Evolutionary conservation across 2,797 vertebrate species (phyloP).

Genomic region (Eulemur mongoz): DNA sequence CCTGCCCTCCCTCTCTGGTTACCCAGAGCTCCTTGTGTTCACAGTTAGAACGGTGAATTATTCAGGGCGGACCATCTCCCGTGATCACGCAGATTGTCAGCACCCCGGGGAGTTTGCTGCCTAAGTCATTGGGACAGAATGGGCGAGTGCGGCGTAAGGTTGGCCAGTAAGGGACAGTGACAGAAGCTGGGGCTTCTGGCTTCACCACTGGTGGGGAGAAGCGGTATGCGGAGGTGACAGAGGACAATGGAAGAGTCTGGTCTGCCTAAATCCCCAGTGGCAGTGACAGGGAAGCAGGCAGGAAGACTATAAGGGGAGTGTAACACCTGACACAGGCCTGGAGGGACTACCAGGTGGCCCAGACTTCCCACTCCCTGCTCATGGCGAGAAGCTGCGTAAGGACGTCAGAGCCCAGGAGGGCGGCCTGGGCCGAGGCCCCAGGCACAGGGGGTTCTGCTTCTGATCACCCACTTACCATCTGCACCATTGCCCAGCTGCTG

Average conservation of each 20-base stretch:
- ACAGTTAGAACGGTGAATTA: constrained; percentile 14
- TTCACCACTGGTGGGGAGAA: not conserved
- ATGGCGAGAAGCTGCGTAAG: accelerated
- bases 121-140: not conserved
- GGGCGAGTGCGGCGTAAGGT: not conserved
- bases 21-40: not conserved
- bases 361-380: not conserved
- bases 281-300: not conserved
- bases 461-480: not conserved
- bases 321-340: not conserved
- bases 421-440: not conserved
- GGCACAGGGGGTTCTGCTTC: not conserved
- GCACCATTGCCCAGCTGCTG: not conserved
- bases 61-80: not conserved
- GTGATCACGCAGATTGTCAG: not conserved
- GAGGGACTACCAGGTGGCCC: not conserved
- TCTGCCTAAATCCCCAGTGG: not conserved
- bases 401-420: too few relatives aligned
- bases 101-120: not conserved
- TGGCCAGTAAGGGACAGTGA: not conserved
- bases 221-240: not conserved
- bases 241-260: not conserved
- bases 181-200: not conserved
- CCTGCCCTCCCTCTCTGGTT: not conserved
- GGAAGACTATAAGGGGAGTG: not conserved